Percentiles rank a stretch among this genome's conserved stretches.
These are phyloP conservation scores for Drosophila tani DNA, from an alignment of 1,140 invertebrate genomes.

Conservation along the genomic window DNA sequence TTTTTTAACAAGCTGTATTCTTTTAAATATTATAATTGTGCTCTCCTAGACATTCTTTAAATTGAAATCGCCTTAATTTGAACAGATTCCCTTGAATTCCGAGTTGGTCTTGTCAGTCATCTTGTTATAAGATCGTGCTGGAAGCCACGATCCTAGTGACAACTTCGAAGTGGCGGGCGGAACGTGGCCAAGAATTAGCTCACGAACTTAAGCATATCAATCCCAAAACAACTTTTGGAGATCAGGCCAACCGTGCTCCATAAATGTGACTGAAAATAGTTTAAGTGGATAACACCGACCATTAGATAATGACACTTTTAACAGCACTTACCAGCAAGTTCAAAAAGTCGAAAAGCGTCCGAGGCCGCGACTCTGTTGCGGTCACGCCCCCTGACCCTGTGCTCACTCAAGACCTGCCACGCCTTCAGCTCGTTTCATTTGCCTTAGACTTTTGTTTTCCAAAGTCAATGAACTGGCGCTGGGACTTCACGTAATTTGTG, in stretches of 20 bases:
- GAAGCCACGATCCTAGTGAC: slow-evolving; percentile 22
- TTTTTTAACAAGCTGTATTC: too few relatives aligned
- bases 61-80: not conserved
- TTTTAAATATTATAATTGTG: too few relatives aligned
- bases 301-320: slow-evolving; percentile 28
- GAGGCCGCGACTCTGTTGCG: slow-evolving; percentile 22
- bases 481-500: slow-evolving; percentile 34
- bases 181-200: not conserved
- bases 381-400: slow-evolving; percentile 38
- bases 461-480: slow-evolving; percentile 44
- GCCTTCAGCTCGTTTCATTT: slow-evolving; percentile 19
- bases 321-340: slow-evolving; percentile 3
- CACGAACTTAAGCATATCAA: slow-evolving; percentile 10
- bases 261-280: not conserved
- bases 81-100: slow-evolving; percentile 12
- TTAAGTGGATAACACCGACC: slow-evolving; percentile 1
- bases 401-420: slow-evolving; percentile 18
- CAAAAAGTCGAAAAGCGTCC: slow-evolving; percentile 7
- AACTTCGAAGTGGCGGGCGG: not conserved
- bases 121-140: slow-evolving; percentile 21
- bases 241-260: slow-evolving; percentile 4
- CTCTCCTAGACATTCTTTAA: too few relatives aligned
- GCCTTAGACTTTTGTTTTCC: slow-evolving; percentile 37
- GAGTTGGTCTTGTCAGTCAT: slow-evolving; percentile 3
- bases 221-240: not conserved